Evolutionary conservation across 2,888 invertebrate genomes (phyloP).

Genomic region (Pristionchus mayeri): DNA sequence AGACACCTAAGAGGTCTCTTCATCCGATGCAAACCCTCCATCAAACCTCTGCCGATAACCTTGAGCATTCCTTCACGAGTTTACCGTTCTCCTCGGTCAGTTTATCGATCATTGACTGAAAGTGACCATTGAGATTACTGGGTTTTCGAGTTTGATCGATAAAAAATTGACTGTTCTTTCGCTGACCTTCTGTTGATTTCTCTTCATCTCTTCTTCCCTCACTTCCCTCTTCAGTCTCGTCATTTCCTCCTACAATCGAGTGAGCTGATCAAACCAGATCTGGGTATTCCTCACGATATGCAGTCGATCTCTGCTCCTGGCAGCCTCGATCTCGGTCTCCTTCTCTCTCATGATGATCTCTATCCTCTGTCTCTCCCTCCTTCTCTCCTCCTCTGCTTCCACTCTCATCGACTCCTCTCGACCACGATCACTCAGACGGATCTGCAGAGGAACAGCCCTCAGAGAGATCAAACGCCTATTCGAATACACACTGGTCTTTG

Average conservation of each 20-base stretch:
- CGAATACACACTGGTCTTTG: background rate
- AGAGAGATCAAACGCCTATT: too few relatives aligned
- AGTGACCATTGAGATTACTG: background rate
- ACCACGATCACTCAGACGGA: constrained; percentile 27
- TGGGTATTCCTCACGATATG: background rate
- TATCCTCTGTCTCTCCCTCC: constrained; percentile 42
- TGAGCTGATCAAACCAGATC: background rate
- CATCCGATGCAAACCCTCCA: background rate
- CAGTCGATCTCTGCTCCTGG: constrained; percentile 3
- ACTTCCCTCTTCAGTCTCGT: constrained; percentile 37
- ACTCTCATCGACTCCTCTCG: constrained; percentile 5
- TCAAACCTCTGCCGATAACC: constrained; percentile 55
- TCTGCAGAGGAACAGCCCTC: background rate
- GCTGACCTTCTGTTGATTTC: constrained; percentile 36
- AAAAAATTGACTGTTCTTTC: background rate
- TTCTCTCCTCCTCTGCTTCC: constrained; percentile 39
- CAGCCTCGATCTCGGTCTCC: constrained; percentile 28
- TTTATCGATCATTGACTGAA: constrained; percentile 44
- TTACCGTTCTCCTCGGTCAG: constrained; percentile 56
- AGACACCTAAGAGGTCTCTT: constrained; percentile 20
- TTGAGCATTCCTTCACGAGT: constrained; percentile 61
- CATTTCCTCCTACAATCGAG: constrained; percentile 43
- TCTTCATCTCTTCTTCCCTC: constrained; percentile 47
- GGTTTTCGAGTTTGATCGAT: background rate
- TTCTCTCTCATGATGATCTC: constrained; percentile 26